Evolutionary conservation across 2,888 invertebrate genomes (phyloP).

Genomic region (Zygaena filipendulae): DNA sequence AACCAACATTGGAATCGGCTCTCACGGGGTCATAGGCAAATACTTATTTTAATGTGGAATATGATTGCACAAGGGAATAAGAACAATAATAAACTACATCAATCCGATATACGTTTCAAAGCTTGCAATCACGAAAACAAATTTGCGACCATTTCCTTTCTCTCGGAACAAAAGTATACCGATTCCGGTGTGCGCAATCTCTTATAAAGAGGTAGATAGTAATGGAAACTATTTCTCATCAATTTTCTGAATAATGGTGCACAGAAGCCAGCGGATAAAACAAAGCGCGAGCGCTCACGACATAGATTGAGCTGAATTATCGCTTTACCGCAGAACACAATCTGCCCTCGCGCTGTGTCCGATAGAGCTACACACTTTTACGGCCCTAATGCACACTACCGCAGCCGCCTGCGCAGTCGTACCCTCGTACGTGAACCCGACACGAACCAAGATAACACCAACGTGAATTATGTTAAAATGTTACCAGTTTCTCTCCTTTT

Average conservation of each 20-base stretch:
- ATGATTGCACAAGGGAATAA: slow-evolving; percentile 54
- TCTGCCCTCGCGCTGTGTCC: slow-evolving; percentile 30
- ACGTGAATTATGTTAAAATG: slow-evolving; percentile 59
- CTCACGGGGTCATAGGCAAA: slow-evolving; percentile 49
- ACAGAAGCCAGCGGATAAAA: slow-evolving; percentile 66
- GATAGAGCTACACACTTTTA: slow-evolving; percentile 11
- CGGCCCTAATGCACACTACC: slow-evolving; percentile 19
- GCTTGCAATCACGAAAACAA: slow-evolving; percentile 65
- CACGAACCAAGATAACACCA: slow-evolving; percentile 42
- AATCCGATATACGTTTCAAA: slow-evolving; percentile 54
- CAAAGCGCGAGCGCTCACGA: slow-evolving; percentile 65
- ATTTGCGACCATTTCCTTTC: slow-evolving; percentile 65
- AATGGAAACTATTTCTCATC: slow-evolving; percentile 69
- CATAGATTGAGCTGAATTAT: slow-evolving; percentile 68
- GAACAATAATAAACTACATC: slow-evolving; percentile 59
- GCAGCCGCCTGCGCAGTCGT: slow-evolving; percentile 18
- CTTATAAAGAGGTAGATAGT: slow-evolving; percentile 58
- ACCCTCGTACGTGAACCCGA: slow-evolving; percentile 45
- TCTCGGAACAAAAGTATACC: slow-evolving; percentile 42
- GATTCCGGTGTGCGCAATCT: slow-evolving; percentile 46
- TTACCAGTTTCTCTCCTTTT: slow-evolving; percentile 48
- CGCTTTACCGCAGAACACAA: slow-evolving; percentile 69
- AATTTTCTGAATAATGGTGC: slow-evolving; percentile 69
- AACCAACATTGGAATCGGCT: no score
- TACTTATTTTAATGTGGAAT: slow-evolving; percentile 52